Evolutionary conservation across 2,113 vertebrate species (phyloP), one percentile per base, ranked within the genome.

Genomic region (Clarias magur): DNA sequence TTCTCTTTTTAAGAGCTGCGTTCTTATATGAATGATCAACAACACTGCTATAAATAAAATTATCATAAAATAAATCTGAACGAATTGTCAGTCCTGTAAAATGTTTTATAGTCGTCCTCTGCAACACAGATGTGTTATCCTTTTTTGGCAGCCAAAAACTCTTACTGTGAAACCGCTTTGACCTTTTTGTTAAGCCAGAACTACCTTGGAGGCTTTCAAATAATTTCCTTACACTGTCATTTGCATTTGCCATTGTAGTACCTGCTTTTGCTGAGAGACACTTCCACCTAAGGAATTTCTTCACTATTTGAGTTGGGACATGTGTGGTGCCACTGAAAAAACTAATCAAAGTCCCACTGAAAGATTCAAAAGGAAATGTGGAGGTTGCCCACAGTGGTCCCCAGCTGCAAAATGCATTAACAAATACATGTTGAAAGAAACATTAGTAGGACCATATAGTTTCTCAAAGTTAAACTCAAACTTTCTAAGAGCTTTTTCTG

Each of bases 341-440:
- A 34, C 9, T 42, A 73, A 42, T 34, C 30, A 73, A 11, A 11
- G 34, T 42, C 34, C 8, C 34, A 73, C 42, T 73, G 21, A 73
- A 73, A 10, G 70, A 73, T 3, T 73, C 19, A 21, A 42, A 73
- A 10, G 34, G 34, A 73, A 42, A 91, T 57, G 78, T 88, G n/a
- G 79, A 88, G 73, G 87, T 88, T 65, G 85, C 79, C 88, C 82
- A 89, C 34, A 89, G 70, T 34, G 80, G 34, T 42, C 70, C 70
- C 16, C 70, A 23, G 70, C 4, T 73, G 34, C 8, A 54, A 91
- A 60, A 79, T 88, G 85, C 65, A 80, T 89, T 48, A 89, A 59
- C 25, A 91, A 85, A 73, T 89, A 87, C 62, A 89, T 72, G 75
- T 82, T 90, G 23, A 87, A 88, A 54, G 85, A 82, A 30, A 84